These are phyloP conservation scores for Rhyacophila evoluta DNA, from an alignment of 2,888 invertebrate species.

Conservation along the genomic window DNA sequence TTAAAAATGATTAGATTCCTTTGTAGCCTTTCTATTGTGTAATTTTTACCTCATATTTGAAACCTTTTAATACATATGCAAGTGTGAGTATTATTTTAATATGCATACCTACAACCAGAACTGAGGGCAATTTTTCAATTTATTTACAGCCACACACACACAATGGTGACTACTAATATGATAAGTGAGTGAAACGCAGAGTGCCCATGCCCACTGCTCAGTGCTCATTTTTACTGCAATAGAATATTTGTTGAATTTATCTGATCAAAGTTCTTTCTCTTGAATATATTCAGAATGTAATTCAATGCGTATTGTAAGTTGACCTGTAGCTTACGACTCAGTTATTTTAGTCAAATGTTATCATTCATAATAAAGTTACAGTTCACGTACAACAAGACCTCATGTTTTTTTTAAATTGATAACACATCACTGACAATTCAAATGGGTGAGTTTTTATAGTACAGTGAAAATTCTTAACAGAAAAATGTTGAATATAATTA, in stretches of 20 bases:
- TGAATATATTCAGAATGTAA: not conserved
- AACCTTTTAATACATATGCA: too few species aligned
- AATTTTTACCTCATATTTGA: too few species aligned
- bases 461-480: too few species aligned
- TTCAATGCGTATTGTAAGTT: not conserved
- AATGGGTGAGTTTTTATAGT: not conserved
- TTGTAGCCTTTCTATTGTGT: too few species aligned
- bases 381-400: not conserved
- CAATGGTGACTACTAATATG: constrained; percentile 21
- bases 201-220: not conserved
- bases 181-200: not conserved
- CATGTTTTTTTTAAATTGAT: not conserved
- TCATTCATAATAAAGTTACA: not conserved
- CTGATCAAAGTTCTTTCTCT: not conserved
- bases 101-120: constrained; percentile 17
- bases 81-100: constrained; percentile 26
- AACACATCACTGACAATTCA: not conserved
- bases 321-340: not conserved
- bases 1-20: too few species aligned
- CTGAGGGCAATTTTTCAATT: constrained; percentile 45
- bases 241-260: not conserved
- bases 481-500: too few species aligned
- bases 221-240: not conserved
- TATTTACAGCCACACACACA: not conserved
- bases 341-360: not conserved